Conservation (phyloP, 2,888 invertebrate species). For the Tachina grossa region DNA sequence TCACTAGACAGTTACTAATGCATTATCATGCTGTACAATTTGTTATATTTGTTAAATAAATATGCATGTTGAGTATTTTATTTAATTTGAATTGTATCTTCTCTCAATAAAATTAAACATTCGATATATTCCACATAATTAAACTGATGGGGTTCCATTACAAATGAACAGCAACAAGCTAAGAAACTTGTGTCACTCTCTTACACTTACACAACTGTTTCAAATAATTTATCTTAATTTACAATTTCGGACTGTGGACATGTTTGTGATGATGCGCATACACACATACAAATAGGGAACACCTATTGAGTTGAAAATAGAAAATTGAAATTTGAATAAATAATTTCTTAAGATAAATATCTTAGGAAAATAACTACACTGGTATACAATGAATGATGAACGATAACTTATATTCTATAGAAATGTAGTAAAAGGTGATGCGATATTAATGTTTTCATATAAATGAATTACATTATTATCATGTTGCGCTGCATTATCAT, state of each 20-base stretch:
- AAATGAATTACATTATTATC: too few relatives aligned
- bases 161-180: neutral
- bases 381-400: neutral
- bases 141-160: constrained; percentile 54
- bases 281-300: constrained; percentile 3
- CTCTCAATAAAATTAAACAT: constrained; percentile 35
- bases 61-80: constrained; percentile 17
- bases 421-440: too few relatives aligned
- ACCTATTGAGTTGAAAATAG: constrained; percentile 60
- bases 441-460: too few relatives aligned
- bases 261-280: neutral
- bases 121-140: constrained; percentile 53
- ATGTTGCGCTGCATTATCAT: too few relatives aligned
- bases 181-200: constrained; percentile 4
- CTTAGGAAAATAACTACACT: constrained; percentile 18
- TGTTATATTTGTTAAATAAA: neutral
- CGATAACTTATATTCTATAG: too few relatives aligned
- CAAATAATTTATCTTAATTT: constrained; percentile 55
- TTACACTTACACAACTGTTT: constrained; percentile 30
- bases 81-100: constrained; percentile 44
- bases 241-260: neutral
- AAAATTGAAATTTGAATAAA: constrained; percentile 30
- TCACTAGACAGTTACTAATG: constrained; percentile 39
- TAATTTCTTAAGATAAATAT: neutral
- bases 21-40: neutral